These are phyloP conservation scores for Agrenia bidenticulata DNA, from an alignment of 2,888 invertebrate genomes.

Conservation along the genomic window DNA sequence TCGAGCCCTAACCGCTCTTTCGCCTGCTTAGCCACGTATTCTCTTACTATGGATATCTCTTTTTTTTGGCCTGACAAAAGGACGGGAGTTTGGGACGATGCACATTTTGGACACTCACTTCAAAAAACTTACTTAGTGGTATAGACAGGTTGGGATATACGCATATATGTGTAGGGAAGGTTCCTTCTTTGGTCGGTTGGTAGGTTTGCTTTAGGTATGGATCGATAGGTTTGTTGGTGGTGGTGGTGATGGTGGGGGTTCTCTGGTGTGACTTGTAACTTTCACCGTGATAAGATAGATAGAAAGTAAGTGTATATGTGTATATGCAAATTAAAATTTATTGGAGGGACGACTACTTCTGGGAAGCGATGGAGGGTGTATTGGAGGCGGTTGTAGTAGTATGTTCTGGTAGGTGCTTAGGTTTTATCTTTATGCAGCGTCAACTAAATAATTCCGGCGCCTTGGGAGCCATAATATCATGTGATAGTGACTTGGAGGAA, in stretches of 20 bases:
- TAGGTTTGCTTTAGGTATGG: neutral
- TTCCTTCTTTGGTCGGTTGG: neutral
- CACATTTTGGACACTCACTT: too few relatives aligned
- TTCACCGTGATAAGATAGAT: constrained; percentile 15
- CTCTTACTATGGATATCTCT: too few relatives aligned
- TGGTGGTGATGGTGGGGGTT: neutral
- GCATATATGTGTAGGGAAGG: too few relatives aligned
- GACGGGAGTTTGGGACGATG: too few relatives aligned
- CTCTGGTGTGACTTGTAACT: constrained; percentile 13
- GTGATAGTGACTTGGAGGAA: neutral
- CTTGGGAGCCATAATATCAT: constrained; percentile 32
- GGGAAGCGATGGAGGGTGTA: too few relatives aligned
- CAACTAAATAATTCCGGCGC: constrained; percentile 34
- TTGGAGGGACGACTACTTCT: too few relatives aligned
- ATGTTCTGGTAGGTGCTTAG: neutral
- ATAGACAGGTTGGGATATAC: too few relatives aligned
- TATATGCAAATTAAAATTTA: neutral
- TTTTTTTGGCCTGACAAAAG: too few relatives aligned
- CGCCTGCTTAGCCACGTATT: too few relatives aligned
- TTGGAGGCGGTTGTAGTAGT: neutral
- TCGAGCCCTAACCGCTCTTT: too few relatives aligned
- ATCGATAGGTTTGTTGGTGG: neutral
- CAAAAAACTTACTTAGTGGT: too few relatives aligned
- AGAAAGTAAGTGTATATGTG: too few relatives aligned
- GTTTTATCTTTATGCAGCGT: constrained; percentile 10